Base-by-base conservation (phyloP, 2,888 invertebrate genomes). In the Rhamnusium bicolor region DNA sequence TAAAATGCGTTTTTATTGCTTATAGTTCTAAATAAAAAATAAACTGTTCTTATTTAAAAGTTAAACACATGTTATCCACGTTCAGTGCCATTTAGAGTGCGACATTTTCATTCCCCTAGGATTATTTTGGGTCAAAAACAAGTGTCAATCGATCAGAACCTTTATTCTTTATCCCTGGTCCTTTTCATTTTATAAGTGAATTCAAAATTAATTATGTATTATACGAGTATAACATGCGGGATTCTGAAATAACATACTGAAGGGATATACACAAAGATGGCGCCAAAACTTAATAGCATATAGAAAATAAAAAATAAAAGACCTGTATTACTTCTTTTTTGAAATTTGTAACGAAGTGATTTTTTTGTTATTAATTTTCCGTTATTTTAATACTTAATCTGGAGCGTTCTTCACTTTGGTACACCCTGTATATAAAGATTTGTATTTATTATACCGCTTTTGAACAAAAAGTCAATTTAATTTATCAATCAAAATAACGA, bases 121-220 rank as follows among this genome's bases (percentile, higher is more conserved):
- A 79, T 76, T 79, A 74, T 78, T 79, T 79, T 76, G 77, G 82
- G 82, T 82, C 80, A 82, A 80, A 80, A 70, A 81, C 81, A 80
- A 76, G 81, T 81, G 80, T 72, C 78, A 81, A 78, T 80, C 75
- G 78, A 80, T 80, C 76, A 78, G 61, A 18, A 29, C 29, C 32
- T 18, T 54, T 54, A 40, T 54, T 7, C 5, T 0, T 27, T 27
- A 27, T 1, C 21, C 24, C 6, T 14, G 51, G 16, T 62, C 61
- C 32, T 29, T 58, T 27, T 27, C 5, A 51, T 49, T 63, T 18
- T 1, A 7, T 5, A 51, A 51, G 8, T 19, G 51, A 51, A 18
- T 51, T 19, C 18, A 10, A 51, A 51, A 2, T 51, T 51, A 47
- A 51, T 51, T 51, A 40, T 40, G 32, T 10, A 32, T 32, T 10